A percentile compares a stretch with the other conserved stretches of the same genome.
phyloP scores from a whole-genome alignment of 2,797 vertebrate species.

The Anabas testudineus region DNA sequence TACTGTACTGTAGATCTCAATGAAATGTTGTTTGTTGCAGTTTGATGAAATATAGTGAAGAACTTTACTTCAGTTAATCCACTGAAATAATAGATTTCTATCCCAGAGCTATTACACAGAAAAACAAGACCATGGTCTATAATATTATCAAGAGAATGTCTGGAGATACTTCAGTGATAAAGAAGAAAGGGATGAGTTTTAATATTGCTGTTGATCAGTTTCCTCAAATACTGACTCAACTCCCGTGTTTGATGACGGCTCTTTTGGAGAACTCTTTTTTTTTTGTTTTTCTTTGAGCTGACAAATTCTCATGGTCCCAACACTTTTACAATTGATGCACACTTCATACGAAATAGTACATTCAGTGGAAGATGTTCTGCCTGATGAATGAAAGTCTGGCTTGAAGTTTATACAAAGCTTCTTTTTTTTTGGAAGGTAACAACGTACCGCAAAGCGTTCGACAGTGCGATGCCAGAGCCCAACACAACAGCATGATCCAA shows the following conservation, averaged over 20 bases:
- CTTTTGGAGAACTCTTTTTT: constrained; percentile 29
- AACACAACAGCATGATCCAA: background rate
- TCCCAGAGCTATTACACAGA: constrained; percentile 45
- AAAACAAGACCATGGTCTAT: constrained; percentile 39
- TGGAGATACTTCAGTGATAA: constrained; percentile 47
- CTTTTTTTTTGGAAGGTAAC: background rate
- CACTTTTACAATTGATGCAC: constrained; percentile 12
- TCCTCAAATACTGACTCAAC: constrained; percentile 53
- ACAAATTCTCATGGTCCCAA: constrained; percentile 11
- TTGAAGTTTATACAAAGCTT: constrained; percentile 22
- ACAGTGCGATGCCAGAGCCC: background rate
- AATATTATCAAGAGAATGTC: constrained; percentile 48
- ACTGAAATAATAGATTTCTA: constrained; percentile 45
- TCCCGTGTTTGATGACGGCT: constrained; percentile 35
- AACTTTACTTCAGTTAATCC: constrained; percentile 67
- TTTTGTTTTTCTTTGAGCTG: constrained; percentile 3
- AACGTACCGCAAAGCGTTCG: background rate
- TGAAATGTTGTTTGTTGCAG: constrained; percentile 50
- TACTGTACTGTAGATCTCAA: constrained; percentile 41
- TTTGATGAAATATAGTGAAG: constrained; percentile 50
- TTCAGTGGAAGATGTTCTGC: constrained; percentile 4
- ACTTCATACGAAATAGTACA: constrained; percentile 8
- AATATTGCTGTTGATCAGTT: constrained; percentile 48
- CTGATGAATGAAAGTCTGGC: constrained; percentile 19
- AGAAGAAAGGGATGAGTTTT: constrained; percentile 40